Evolutionary conservation across 2,113 vertebrate genomes (phyloP).

Genomic region (Oryzias curvinotus): DNA sequence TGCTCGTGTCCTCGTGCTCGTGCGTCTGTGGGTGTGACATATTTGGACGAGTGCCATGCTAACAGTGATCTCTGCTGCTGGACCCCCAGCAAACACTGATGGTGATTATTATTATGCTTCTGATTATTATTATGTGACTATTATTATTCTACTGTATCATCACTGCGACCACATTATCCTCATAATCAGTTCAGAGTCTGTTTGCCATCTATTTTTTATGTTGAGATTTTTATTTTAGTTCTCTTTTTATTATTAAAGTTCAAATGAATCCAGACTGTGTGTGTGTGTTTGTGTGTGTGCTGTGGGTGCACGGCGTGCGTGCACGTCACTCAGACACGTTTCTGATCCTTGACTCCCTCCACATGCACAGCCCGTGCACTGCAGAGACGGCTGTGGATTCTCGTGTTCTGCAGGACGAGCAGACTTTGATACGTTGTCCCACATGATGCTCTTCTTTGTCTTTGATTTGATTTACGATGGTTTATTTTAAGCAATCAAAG

Average conservation of each 20-base stretch:
- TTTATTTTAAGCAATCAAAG: too few relatives aligned
- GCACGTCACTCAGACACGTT: too few relatives aligned
- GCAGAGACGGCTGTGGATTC: too few relatives aligned
- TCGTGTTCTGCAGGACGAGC: too few relatives aligned
- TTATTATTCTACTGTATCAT: constrained; percentile 64
- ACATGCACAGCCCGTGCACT: too few relatives aligned
- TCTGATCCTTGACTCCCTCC: too few relatives aligned
- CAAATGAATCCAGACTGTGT: constrained; percentile 60
- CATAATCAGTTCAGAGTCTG: constrained; percentile 70
- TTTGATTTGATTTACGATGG: too few relatives aligned
- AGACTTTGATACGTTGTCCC: too few relatives aligned
- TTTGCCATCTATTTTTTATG: constrained; percentile 71
- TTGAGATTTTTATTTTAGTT: constrained; percentile 76
- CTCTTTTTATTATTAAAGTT: constrained; percentile 77
- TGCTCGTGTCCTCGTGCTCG: constrained; percentile 64
- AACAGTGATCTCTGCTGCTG: constrained; percentile 57
- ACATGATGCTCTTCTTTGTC: too few relatives aligned
- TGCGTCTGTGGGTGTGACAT: constrained; percentile 72
- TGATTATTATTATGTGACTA: constrained; percentile 55
- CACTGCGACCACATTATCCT: constrained; percentile 70
- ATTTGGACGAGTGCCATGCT: constrained; percentile 66
- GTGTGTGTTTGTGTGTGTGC: not conserved
- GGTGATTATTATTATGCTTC: constrained; percentile 57
- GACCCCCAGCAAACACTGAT: constrained; percentile 46
- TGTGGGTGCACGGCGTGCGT: not conserved